Evolutionary conservation across 2,113 vertebrate species (phyloP).

Genomic region (Hystrix brachyura): DNA sequence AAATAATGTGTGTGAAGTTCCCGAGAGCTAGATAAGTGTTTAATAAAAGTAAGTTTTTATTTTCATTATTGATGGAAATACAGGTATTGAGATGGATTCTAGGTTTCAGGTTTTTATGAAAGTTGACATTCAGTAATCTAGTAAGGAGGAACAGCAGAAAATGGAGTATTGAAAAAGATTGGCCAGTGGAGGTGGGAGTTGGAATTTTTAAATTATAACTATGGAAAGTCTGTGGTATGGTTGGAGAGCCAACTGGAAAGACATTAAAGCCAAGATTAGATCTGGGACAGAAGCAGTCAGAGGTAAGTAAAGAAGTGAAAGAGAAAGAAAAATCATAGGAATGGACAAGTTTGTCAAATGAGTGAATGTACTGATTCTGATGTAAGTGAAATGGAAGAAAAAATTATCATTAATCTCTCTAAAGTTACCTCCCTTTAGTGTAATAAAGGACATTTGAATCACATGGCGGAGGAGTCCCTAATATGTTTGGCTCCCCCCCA

Average conservation of each 20-base stretch:
- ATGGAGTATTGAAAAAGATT: neutral
- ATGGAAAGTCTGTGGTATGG: neutral
- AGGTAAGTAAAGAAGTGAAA: neutral
- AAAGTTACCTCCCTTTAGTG: neutral
- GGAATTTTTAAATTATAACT: neutral
- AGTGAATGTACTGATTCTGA: constrained; percentile 16
- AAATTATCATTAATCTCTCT: neutral
- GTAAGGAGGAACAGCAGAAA: neutral
- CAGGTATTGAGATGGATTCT: neutral
- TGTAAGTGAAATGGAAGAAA: constrained; percentile 24
- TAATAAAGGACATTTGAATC: neutral
- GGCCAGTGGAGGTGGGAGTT: neutral
- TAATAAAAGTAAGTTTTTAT: neutral
- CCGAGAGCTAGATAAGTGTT: neutral
- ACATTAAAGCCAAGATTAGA: neutral
- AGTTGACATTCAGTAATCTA: neutral
- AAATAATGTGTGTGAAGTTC: neutral
- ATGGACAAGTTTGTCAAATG: neutral
- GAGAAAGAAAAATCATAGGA: neutral
- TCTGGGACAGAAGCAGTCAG: neutral
- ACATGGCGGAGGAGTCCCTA: neutral
- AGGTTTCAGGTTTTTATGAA: neutral
- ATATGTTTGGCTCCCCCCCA: neutral
- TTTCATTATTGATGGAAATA: constrained; percentile 8
- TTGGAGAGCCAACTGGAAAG: constrained; percentile 8